Evolutionary conservation across 2,888 invertebrate species (phyloP).

Genomic region (Nipponacmea schrenckii): DNA sequence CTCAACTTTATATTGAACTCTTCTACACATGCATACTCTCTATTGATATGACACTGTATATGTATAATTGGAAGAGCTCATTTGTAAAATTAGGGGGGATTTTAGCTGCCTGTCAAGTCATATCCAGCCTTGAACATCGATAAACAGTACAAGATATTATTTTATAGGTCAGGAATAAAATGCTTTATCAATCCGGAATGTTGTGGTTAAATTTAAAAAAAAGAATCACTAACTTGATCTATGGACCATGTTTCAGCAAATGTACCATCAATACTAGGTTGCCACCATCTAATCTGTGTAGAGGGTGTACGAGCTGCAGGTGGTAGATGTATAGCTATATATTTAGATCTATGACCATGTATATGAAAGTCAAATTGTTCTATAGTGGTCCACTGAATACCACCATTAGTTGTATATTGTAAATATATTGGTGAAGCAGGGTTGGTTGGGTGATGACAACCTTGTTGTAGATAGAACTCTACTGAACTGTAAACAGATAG

Average conservation of each 20-base stretch:
- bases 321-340: conserved; percentile 62
- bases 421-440: conserved; percentile 58
- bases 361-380: conserved; percentile 64
- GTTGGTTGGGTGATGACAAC: conserved; percentile 53
- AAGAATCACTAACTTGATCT: conserved; percentile 61
- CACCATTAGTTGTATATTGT: conserved; percentile 67
- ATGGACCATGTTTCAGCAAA: conserved; percentile 67
- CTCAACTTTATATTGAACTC: no score
- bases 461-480: conserved; percentile 66
- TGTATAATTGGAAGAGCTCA: no score
- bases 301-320: conserved; percentile 55
- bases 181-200: no score
- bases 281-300: conserved; percentile 65
- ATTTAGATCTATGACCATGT: conserved; percentile 49
- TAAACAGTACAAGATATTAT: no score
- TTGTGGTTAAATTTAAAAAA: no score
- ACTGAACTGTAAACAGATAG: conserved; percentile 54
- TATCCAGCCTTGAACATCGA: no score
- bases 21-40: no score
- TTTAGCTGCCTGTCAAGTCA: no score
- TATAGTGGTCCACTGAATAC: conserved; percentile 66
- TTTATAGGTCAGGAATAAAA: no score
- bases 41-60: no score
- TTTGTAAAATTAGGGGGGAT: no score
- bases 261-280: conserved; percentile 60